Evolutionary conservation across 2,797 vertebrate genomes (phyloP).

Genomic region (Parambassis ranga): DNA sequence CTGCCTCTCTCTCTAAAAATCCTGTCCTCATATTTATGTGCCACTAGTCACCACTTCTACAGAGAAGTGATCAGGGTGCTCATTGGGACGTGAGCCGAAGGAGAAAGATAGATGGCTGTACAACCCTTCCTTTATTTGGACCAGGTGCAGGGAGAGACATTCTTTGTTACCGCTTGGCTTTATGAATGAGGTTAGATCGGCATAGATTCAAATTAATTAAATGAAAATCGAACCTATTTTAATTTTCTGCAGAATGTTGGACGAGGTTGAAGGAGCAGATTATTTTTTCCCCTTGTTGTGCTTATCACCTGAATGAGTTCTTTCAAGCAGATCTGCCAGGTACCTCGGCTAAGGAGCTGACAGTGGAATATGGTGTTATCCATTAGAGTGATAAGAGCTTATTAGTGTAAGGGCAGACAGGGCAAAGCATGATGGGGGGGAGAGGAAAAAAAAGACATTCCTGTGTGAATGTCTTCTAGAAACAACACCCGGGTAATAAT

Average conservation of each 20-base stretch:
- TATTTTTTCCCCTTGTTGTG: not conserved
- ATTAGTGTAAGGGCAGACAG: constrained; percentile 26
- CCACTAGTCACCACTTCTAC: too few species aligned
- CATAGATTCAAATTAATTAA: not conserved
- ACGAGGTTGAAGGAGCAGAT: constrained; percentile 9
- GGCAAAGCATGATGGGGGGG: constrained; percentile 17
- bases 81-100: too few species aligned
- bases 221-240: not conserved
- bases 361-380: constrained; percentile 24
- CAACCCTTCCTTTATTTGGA: not conserved
- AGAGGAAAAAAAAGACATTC: not conserved
- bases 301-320: constrained; percentile 24
- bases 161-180: not conserved
- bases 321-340: constrained; percentile 29
- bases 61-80: too few species aligned
- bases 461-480: not conserved
- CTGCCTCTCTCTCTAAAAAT: too few species aligned
- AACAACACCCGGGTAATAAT: not conserved
- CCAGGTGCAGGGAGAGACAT: not conserved
- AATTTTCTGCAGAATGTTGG: constrained; percentile 4
- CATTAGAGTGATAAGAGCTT: constrained; percentile 39
- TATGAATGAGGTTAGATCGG: not conserved
- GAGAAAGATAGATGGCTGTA: too few species aligned
- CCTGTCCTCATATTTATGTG: too few species aligned
- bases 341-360: constrained; percentile 27